Percentiles rank a stretch among this genome's conserved stretches.
Evolutionary conservation across 1,140 invertebrate genomes (phyloP).

Genomic region (Planococcus citri): DNA sequence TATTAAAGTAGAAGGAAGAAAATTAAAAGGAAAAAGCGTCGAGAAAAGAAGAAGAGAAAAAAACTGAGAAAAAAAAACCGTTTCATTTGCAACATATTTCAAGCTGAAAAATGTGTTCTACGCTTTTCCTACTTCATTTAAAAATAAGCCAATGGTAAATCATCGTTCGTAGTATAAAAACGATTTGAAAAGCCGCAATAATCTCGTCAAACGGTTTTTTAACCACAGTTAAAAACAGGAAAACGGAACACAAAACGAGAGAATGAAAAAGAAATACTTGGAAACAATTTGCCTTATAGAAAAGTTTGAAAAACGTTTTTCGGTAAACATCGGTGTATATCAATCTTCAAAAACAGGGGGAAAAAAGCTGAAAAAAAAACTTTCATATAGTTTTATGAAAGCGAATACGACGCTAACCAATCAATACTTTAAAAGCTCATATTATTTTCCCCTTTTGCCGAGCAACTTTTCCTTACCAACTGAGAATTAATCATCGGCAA

Average conservation of each 20-base stretch:
- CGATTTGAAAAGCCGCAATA: constrained; percentile 6
- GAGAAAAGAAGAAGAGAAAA: not conserved
- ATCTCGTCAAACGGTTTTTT: constrained; percentile 3
- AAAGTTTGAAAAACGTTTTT: constrained; percentile 19
- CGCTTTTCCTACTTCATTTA: not conserved
- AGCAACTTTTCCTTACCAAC: constrained; percentile 11
- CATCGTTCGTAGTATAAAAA: not conserved
- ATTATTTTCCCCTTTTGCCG: constrained; percentile 18
- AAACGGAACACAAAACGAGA: not conserved
- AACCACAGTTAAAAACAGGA: constrained; percentile 3
- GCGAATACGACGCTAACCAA: constrained; percentile 19
- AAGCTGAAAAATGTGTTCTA: not conserved
- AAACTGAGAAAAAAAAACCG: not conserved
- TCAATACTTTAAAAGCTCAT: constrained; percentile 20
- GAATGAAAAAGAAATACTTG: constrained; percentile 15
- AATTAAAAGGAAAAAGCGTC: not conserved
- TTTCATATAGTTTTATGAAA: constrained; percentile 20
- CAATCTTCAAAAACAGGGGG: constrained; percentile 12
- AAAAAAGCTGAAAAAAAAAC: not conserved
- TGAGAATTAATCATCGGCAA: constrained; percentile 16
- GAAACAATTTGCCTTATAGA: constrained; percentile 19
- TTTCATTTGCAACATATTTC: too few species aligned
- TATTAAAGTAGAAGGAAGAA: not conserved
- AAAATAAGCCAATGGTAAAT: not conserved
- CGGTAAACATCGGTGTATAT: constrained; percentile 19